phyloP scores from a whole-genome alignment of 2,113 vertebrate genomes.

The Struthio camelus region DNA sequence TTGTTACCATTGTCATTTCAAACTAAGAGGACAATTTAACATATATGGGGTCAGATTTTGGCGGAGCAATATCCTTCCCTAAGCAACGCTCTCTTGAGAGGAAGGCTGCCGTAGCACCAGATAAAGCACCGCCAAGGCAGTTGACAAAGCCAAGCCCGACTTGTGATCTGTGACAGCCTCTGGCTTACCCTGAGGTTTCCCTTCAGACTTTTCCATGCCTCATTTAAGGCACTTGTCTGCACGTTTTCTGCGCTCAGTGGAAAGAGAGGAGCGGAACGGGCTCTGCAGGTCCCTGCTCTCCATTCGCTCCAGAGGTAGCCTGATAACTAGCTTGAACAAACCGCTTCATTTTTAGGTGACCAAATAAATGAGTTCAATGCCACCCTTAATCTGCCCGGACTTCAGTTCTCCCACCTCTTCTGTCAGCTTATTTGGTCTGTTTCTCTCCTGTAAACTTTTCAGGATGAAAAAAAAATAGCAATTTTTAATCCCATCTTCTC shows the following conservation, averaged over 20 bases:
- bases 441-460: background rate
- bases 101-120: background rate
- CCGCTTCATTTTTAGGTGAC: background rate
- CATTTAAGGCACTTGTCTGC: background rate
- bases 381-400: background rate
- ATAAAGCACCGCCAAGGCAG: background rate
- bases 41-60: background rate
- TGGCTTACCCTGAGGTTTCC: background rate
- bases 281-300: background rate
- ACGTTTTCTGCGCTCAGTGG: background rate
- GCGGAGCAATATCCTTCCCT: background rate
- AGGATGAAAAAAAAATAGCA: background rate
- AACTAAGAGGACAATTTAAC: background rate
- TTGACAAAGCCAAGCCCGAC: background rate
- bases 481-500: background rate
- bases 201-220: background rate
- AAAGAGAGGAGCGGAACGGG: background rate
- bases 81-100: fast-evolving
- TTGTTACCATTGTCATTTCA: background rate
- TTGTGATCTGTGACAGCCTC: background rate
- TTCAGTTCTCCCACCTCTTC: background rate
- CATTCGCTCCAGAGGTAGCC: background rate
- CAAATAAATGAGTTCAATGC: background rate
- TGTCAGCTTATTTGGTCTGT: background rate
- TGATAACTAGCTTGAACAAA: background rate